Conservation (phyloP, 2,113 vertebrate genomes). For the Genyomyrus donnyi region DNA sequence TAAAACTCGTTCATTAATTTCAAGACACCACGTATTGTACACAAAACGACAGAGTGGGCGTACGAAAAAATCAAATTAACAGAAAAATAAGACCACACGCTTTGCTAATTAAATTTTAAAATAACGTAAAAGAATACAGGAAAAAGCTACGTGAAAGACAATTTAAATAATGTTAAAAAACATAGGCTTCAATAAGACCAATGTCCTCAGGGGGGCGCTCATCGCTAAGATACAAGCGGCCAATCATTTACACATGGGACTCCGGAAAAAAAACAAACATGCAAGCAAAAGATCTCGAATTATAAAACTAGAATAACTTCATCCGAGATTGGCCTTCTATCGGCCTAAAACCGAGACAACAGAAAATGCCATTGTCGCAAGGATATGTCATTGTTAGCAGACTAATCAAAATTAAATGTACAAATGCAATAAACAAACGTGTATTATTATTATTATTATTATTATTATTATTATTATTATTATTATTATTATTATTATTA, state of each 20-base stretch:
- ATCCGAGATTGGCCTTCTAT: conserved; percentile 30
- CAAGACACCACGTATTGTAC: background rate
- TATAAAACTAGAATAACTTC: conserved; percentile 42
- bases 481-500: conserved; percentile 1
- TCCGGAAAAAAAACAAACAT: conserved; percentile 18
- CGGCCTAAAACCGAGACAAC: conserved; percentile 33
- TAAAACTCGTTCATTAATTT: background rate
- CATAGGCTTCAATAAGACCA: background rate
- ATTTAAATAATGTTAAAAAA: conserved; percentile 52
- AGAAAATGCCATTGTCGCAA: conserved; percentile 24
- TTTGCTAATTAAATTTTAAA: background rate
- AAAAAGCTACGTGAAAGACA: background rate
- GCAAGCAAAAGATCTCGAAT: conserved; percentile 19
- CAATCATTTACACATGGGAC: conserved; percentile 1
- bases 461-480: conserved; percentile 27
- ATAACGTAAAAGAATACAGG: background rate
- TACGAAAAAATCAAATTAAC: background rate
- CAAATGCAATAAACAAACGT: background rate
- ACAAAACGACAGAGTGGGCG: background rate
- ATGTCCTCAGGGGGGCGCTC: conserved; percentile 57
- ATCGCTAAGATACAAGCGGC: conserved; percentile 35
- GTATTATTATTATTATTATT: conserved; percentile 27
- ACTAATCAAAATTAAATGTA: background rate
- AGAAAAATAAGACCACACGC: background rate
- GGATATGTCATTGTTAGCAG: conserved; percentile 26